These are phyloP conservation scores for Lutraria rhynchaena DNA, from an alignment of 1,140 invertebrate genomes.

Conservation along the genomic window DNA sequence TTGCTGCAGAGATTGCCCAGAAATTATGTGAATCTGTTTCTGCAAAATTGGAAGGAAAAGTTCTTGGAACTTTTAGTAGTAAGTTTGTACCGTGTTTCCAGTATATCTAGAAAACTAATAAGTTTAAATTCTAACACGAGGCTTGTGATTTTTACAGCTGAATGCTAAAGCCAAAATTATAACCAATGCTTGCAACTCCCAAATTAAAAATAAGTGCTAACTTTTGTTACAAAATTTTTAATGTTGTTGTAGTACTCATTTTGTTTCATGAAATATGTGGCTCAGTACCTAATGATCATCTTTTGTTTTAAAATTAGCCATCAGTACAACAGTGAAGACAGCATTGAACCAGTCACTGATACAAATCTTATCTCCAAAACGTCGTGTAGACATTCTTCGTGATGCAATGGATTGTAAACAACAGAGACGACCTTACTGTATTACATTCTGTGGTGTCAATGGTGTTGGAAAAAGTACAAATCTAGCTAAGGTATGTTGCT, in stretches of 20 bases:
- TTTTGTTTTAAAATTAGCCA: constrained; percentile 84
- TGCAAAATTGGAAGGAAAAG: constrained; percentile 95
- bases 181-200: too few species aligned
- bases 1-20: constrained; percentile 96
- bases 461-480: constrained; percentile 99
- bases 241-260: too few species aligned
- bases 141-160: too few species aligned
- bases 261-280: too few species aligned
- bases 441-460: constrained; percentile 99
- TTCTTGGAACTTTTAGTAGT: constrained; percentile 94
- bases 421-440: constrained; percentile 93
- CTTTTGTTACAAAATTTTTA: too few species aligned
- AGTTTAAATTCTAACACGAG: too few species aligned
- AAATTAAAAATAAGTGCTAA: too few species aligned
- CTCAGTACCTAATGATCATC: too few species aligned
- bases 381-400: constrained; percentile 97
- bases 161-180: too few species aligned
- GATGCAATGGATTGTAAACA: constrained; percentile 95
- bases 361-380: constrained; percentile 95
- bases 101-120: too few species aligned
- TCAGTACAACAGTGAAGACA: constrained; percentile 90
- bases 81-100: constrained; percentile 67
- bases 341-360: constrained; percentile 86
- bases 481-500: constrained; percentile 93
- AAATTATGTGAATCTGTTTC: constrained; percentile 98